Conservation (phyloP, 2,888 invertebrate species). For the Andrena camellia region DNA sequence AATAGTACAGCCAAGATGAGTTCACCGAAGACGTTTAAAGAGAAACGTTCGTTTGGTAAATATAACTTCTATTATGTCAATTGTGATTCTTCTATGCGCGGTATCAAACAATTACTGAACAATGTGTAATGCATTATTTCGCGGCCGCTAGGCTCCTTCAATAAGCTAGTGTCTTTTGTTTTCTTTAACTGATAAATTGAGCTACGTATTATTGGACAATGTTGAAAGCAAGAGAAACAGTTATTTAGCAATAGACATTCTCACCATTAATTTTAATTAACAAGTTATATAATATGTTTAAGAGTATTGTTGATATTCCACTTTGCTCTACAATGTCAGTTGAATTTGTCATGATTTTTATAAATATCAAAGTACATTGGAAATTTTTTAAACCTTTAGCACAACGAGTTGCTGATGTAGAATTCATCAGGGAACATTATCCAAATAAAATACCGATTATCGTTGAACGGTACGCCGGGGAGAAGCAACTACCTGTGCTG, state of each 20-base stretch:
- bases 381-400: slow-evolving; percentile 64
- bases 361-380: not conserved
- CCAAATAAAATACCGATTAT: slow-evolving; percentile 89
- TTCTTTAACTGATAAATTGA: slow-evolving; percentile 29
- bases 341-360: not conserved
- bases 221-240: not conserved
- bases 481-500: slow-evolving; percentile 90
- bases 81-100: slow-evolving; percentile 1
- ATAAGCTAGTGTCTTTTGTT: not conserved
- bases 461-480: slow-evolving; percentile 93
- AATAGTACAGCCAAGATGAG: slow-evolving; percentile 71
- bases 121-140: slow-evolving; percentile 12
- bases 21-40: slow-evolving; percentile 79
- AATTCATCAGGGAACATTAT: slow-evolving; percentile 78
- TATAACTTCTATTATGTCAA: slow-evolving; percentile 16
- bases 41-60: slow-evolving; percentile 82
- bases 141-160: not conserved
- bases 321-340: not conserved
- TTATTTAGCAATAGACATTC: not conserved
- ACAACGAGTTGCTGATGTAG: slow-evolving; percentile 79
- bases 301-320: not conserved
- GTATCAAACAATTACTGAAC: slow-evolving; percentile 14
- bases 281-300: slow-evolving; percentile 26
- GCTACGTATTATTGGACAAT: not conserved
- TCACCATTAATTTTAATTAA: slow-evolving; percentile 21